Base-by-base conservation (phyloP, 2,113 vertebrate species). In the Dasyornis broadbenti region DNA sequence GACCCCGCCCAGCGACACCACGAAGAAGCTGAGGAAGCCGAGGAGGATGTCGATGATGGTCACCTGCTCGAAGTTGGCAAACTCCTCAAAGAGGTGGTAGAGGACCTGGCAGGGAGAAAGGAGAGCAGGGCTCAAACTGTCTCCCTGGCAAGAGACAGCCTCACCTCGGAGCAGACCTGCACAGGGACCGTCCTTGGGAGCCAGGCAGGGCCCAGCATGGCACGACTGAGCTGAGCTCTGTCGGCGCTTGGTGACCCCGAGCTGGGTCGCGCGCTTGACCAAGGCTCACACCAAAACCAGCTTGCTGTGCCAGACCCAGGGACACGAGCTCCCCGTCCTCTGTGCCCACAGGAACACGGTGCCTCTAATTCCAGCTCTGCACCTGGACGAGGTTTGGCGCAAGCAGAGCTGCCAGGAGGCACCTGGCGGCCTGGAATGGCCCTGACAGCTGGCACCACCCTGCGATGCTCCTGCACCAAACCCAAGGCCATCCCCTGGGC, bases 81-180 rank as follows among this genome's bases (percentile, higher is more conserved):
- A 99, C 97, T 99, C 99, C 95, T 99, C 99, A 89, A 99, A 99
- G 71, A 99, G 98, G 92, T 99, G 99, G 96, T 99, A 99, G 47
- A 99, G 98, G 73, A 99, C 99, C 99, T 99, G 80, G 56, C 69
- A 19, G 26, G 82, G 52, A 52, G 69, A 56, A 61, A 13, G 18
- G 66, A 71, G 47, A 57, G 8, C 27, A 21, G 53, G n/a, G 87
- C 17, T 87, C 77, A 65, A 49, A 22, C 20, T 16, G 71, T 16
- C 7, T 60, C 1, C 2, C 20, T 35, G 91, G 40, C n/a, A 44
- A 71, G 53, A 19, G 21, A 19, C 2, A 9, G 53, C 63, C 49
- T 83, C 72, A 23, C 10, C 45, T 40, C 3, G 0, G 30, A 14
- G 64, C 35, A 37, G 18, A 69, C 22, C 44, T 45, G 56, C 24